A percentile compares a stretch with the other conserved stretches of the same genome.
These are phyloP conservation scores for Drymodes brunneopygia DNA, from an alignment of 2,113 vertebrate species.

Conservation along the genomic window DNA sequence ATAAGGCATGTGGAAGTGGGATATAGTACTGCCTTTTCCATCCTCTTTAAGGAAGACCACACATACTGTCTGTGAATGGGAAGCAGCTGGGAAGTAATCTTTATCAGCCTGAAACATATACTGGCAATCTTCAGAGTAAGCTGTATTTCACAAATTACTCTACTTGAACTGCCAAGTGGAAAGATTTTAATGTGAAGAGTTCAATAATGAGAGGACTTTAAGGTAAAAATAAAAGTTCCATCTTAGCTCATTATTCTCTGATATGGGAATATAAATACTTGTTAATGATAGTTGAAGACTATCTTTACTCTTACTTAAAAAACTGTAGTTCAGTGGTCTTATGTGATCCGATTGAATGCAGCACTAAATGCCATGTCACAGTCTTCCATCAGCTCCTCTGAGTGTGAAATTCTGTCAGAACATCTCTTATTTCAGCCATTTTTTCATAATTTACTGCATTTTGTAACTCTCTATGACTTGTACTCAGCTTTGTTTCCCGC, in stretches of 20 bases:
- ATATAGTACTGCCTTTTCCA: background rate
- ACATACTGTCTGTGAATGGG: background rate
- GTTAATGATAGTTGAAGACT: background rate
- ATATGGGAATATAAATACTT: background rate
- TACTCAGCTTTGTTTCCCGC: background rate
- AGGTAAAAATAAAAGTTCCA: background rate
- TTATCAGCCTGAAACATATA: background rate
- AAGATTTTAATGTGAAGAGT: background rate
- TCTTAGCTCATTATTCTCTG: background rate
- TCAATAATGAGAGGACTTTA: background rate
- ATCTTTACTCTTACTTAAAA: background rate
- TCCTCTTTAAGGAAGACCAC: background rate
- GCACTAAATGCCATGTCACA: background rate
- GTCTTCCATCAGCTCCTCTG: background rate
- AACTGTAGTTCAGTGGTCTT: background rate
- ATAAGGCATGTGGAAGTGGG: background rate
- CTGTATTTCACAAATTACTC: background rate
- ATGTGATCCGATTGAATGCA: background rate
- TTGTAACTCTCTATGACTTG: background rate
- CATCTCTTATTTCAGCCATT: background rate
- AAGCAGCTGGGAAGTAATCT: conserved; percentile 20
- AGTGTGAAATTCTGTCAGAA: background rate
- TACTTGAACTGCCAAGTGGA: background rate
- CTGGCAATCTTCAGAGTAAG: background rate
- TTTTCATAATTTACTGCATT: background rate